These are phyloP conservation scores for Drosophila conformis DNA, from an alignment of 2,888 invertebrate genomes.

Conservation along the genomic window DNA sequence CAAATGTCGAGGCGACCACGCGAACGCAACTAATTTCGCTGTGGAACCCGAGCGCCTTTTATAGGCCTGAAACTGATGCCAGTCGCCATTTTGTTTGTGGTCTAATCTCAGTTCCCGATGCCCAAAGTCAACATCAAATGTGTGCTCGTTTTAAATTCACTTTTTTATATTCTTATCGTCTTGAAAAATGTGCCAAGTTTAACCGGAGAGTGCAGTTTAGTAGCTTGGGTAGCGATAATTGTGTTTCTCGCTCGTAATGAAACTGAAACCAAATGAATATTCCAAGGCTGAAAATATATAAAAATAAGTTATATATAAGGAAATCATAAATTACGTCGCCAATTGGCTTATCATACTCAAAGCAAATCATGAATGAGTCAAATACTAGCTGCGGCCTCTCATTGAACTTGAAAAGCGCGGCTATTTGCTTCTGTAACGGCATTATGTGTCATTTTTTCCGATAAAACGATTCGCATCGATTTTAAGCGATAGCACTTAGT, in stretches of 20 bases:
- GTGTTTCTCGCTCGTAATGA: constrained; percentile 36
- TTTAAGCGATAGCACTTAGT: constrained; percentile 18
- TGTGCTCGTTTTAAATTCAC: constrained; percentile 40
- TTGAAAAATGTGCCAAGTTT: constrained; percentile 58
- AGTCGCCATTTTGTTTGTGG: constrained; percentile 50
- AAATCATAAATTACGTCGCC: constrained; percentile 39
- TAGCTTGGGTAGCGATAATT: constrained; percentile 48
- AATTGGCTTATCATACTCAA: constrained; percentile 39
- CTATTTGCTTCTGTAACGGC: constrained; percentile 33
- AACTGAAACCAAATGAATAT: constrained; percentile 46
- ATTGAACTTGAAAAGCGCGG: constrained; percentile 37
- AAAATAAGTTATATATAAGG: constrained; percentile 28
- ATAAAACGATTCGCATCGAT: constrained; percentile 8
- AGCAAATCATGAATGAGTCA: constrained; percentile 29
- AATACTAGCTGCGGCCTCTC: constrained; percentile 14
- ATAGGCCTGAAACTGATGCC: constrained; percentile 42
- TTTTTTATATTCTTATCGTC: constrained; percentile 58
- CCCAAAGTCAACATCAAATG: constrained; percentile 29
- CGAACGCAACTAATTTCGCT: constrained; percentile 56
- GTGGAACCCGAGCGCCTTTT: constrained; percentile 46
- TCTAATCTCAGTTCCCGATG: constrained; percentile 26
- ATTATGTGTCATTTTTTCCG: constrained; percentile 30
- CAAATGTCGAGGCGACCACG: constrained; percentile 32
- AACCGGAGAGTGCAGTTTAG: constrained; percentile 38
- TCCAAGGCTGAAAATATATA: constrained; percentile 45